Percentiles rank a stretch among this genome's conserved stretches.
These are phyloP conservation scores for Lordiphosa andalusiaca DNA, from an alignment of 2,888 invertebrate genomes.

Conservation along the genomic window DNA sequence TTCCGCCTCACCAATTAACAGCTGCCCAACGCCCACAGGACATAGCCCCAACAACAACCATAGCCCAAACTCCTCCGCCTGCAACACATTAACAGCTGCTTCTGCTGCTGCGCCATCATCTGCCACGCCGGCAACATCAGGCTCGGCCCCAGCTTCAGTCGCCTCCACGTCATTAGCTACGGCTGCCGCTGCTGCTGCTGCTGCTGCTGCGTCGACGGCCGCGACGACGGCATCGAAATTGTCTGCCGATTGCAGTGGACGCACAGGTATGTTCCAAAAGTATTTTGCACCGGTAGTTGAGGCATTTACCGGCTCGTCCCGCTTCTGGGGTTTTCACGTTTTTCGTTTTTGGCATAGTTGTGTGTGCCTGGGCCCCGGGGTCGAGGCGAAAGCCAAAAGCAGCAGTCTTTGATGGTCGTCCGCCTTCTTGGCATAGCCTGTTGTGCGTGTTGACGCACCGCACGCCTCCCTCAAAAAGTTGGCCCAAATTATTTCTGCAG, in stretches of 20 bases:
- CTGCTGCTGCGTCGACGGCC: slow-evolving; percentile 34
- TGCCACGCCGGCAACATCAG: slow-evolving; percentile 36
- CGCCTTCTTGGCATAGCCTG: slow-evolving; percentile 2
- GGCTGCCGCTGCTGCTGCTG: slow-evolving; percentile 21
- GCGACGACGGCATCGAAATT: slow-evolving; percentile 69
- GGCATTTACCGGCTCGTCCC: slow-evolving; percentile 66
- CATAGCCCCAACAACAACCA: slow-evolving; percentile 50
- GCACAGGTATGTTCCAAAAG: slow-evolving; percentile 83
- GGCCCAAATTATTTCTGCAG: slow-evolving; percentile 58
- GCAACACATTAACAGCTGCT: slow-evolving; percentile 68
- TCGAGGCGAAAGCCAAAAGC: neutral
- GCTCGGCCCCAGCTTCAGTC: slow-evolving; percentile 38
- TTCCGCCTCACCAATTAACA: slow-evolving; percentile 61
- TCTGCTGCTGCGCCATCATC: slow-evolving; percentile 33
- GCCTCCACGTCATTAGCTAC: slow-evolving; percentile 41
- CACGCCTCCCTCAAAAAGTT: slow-evolving; percentile 25
- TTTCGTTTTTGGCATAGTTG: slow-evolving; percentile 74
- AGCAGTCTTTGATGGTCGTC: slow-evolving; percentile 8
- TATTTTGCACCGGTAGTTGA: slow-evolving; percentile 72
- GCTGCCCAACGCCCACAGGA: slow-evolving; percentile 70
- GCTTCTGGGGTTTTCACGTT: slow-evolving; percentile 64
- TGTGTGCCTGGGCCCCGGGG: slow-evolving; percentile 53
- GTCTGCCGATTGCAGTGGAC: slow-evolving; percentile 83
- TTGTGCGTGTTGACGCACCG: slow-evolving; percentile 9
- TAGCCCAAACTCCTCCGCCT: slow-evolving; percentile 62